Evolutionary conservation across 2,113 vertebrate genomes (phyloP).

Genomic region (Oenanthe oenanthe): DNA sequence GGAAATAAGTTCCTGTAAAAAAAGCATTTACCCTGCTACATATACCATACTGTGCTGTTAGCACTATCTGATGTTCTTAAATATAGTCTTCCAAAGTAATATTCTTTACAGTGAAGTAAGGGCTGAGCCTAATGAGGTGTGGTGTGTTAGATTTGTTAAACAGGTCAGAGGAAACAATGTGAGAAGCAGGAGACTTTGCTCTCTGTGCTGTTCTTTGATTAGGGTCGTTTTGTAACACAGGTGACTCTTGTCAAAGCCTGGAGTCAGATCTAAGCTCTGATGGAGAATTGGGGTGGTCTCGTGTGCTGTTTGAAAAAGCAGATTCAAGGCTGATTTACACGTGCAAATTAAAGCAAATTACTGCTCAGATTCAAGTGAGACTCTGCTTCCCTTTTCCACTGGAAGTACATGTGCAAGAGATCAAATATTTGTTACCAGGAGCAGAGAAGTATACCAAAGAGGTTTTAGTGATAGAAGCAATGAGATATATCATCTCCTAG

Average conservation of each 20-base stretch:
- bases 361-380: background rate
- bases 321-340: background rate
- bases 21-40: background rate
- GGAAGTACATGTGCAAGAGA: background rate
- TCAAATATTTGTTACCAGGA: background rate
- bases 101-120: background rate
- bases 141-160: conserved; percentile 18
- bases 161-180: background rate
- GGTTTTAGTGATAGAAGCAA: background rate
- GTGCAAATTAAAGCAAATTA: background rate
- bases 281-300: background rate
- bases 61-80: background rate
- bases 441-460: background rate
- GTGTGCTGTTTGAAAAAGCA: background rate
- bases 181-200: conserved; percentile 9
- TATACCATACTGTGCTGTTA: background rate
- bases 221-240: conserved; percentile 3
- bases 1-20: background rate
- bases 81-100: background rate
- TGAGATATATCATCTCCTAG: background rate
- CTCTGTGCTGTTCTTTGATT: conserved; percentile 4
- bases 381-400: background rate
- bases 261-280: background rate
- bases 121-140: conserved; percentile 5
- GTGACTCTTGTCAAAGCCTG: background rate